Base-by-base conservation (phyloP, 2,113 vertebrate species). In the Phainopepla nitens region DNA sequence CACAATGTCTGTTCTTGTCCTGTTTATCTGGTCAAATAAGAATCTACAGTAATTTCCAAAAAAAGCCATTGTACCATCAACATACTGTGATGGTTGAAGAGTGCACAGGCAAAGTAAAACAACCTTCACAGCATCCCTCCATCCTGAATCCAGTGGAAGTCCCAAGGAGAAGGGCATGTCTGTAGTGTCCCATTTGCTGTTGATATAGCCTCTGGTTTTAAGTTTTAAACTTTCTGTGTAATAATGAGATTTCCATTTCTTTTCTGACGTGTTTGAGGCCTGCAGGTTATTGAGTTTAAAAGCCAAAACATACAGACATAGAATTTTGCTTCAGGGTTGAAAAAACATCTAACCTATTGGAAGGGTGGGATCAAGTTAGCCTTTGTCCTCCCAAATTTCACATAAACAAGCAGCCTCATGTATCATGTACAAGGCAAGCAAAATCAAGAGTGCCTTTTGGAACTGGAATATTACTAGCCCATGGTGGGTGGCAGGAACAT, bases 211-310 rank as follows among this genome's bases (percentile, higher is more conserved):
- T 80, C 45, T 87, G 90, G 80, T 96, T 97, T 90, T 80, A 49
- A 87, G 91, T 84, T 84, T 45, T 95, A 88, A 96, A 96, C 75
- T 41, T 71, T 91, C 51, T 70, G 86, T 68, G 50, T 58, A 91
- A 73, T 94, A 93, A 94, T 47, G 87, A 95, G 66, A 90, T 93
- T 97, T 93, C 90, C 89, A 70, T 94, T 97, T 81, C 86, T 92
- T 94, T 93, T 54, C 57, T 86, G 73, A 84, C 42, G 36, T 83
- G 73, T 28, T 56, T 66, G 44, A 60, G 49, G 64, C 91, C 87
- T 95, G 92, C 56, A 93, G 92, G 90, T 86, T 96, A 65, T 51
- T 89, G 78, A 95, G 82, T 72, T 53, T 64, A 73, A 95, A 93
- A 92, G 80, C 76, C 96, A 96, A 97, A 94, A 94, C 44, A 97